Base-by-base conservation (phyloP, 2,888 invertebrate species). In the Kuschelorhynchus macadamiae region DNA sequence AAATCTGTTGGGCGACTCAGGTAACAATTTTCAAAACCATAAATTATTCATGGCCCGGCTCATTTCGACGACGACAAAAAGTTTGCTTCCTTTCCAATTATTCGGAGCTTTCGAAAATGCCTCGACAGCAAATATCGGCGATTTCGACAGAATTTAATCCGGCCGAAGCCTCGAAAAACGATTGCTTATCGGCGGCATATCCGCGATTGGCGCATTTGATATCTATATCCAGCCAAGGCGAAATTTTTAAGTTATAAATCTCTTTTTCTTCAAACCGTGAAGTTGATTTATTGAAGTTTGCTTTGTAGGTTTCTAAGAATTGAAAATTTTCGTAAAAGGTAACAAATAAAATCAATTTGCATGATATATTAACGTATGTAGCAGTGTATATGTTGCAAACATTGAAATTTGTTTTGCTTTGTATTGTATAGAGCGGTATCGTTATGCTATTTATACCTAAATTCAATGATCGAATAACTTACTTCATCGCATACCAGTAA, bases 21-120 rank as follows among this genome's bases (percentile, higher is more conserved):
- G 56, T 56, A 56, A 32, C 30, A 44, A 56, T 44, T 56, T 44
- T 20, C 44, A 16, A 36, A 46, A 18, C 44, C 11, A 47, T 59
- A 47, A 47, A 59, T 59, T 59, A 59, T 59, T 59, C 59, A 59
- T 59, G 47, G 39, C n/a, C 47, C 21, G 21, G 47, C 11, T 57
- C 36, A 42, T 41, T 32, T 61, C 50, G 42, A 18, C 33, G 32
- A 21, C 46, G 11, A 21, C 53, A 62, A 62, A 62, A 53, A 62
- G 53, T 53, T 62, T 32, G 30, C 52, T 20, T 55, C 63, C 56
- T 63, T 63, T 63, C 39, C 63, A 63, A 63, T 63, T 63, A 63
- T 63, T 63, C 56, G 55, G 56, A 63, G 49, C 55, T 55, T 55
- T 36, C 36, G 47, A 47, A 47, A 63, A 63, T 42, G 62, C 63